Base-by-base conservation (phyloP, 2,888 invertebrate species). In the Cerastis rubricosa region DNA sequence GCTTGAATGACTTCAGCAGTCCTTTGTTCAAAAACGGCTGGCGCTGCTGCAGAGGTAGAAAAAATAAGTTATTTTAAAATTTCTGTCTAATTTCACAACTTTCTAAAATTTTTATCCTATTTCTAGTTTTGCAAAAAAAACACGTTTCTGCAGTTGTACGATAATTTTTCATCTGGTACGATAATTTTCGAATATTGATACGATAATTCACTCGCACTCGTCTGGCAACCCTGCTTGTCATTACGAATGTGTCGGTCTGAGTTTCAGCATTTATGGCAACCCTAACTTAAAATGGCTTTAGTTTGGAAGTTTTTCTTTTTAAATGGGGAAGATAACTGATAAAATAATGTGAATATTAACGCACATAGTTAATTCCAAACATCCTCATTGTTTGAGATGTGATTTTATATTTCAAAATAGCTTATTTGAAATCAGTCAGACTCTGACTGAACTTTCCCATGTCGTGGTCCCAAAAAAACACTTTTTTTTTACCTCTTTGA, bases 401-500 rank as follows among this genome's bases (percentile, higher is more conserved):
- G 1, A 57, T 25, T 25, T 57, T 57, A 57, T 25, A 25, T 57
- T 57, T 57, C 14, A 14, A 6, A 57, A 57, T 14, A 25, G 6
- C 57, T 25, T 57, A 2, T 29, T 29, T 29, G 29, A 29, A 29
- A 8, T 8, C n/a, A n/a, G n/a, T n/a, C n/a, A n/a, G n/a, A n/a
- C n/a, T 54, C 25, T 59, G 14, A 59, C 17, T 17, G 3, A 29
- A 25, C 57, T 7, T 57, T 4, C 17, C 19, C 19, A 29, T 66
- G n/a, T 57, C 66, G n/a, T 79, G 70, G 78, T 75, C 79, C 74
- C 70, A 25, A 35, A 17, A 66, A 25, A 67, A 54, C 29, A 29
- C 73, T 71, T n/a, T 74, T 35, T 54, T 35, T 25, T 14, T 9
- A 45, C 67, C 43, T 17, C 7, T 35, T 51, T 2, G 22, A 71